Evolutionary conservation across 2,888 invertebrate genomes (phyloP), one percentile per base, ranked within the genome.

Genomic region (Sabatieria punctata): DNA sequence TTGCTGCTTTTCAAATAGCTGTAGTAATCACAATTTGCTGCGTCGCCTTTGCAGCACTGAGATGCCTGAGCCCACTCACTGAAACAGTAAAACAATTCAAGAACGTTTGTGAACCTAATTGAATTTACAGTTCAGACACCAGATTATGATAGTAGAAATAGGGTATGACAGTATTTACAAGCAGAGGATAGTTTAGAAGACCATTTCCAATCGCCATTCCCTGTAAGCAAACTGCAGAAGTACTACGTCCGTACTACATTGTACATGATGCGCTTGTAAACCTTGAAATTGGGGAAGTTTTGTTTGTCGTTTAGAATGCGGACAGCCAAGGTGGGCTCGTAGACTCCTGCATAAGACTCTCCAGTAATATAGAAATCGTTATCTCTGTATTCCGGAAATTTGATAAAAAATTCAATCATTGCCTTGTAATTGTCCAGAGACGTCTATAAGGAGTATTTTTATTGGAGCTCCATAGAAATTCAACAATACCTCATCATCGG

Each of bases 291-390:
- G 6, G 38, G 38, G 19, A 38, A 38, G 6, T 38, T 6, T 8
- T 18, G 8, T 38, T 6, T 6, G n/a, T 60, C 56, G n/a, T 46
- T 23, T 4, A 61, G 45, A 1, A 66, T 53, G 22, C 52, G 45
- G 2, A 51, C 52, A 4, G 64, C 54, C 37, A 67, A 53, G 1
- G 65, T 65, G 3, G 67, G 67, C 2, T 66, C 61, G 49, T 67
- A 67, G 19, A 67, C 60, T 2, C 67, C 67, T 2, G 60, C 66
- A 49, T 67, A 67, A 48, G 66, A 67, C 51, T 67, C 67, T 8
- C 38, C 70, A 15, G 68, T 62, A 26, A 70, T 55, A 52, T 60
- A 69, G 49, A 70, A 68, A 19, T 64, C 63, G 53, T 65, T 64
- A 1, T 51, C 46, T 13, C 48, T 51, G 43, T 59, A 68, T 48